Percentiles rank a stretch among this genome's conserved stretches.
Evolutionary conservation across 2,888 invertebrate species (phyloP).

Genomic region (Netelia fuscicornis): DNA sequence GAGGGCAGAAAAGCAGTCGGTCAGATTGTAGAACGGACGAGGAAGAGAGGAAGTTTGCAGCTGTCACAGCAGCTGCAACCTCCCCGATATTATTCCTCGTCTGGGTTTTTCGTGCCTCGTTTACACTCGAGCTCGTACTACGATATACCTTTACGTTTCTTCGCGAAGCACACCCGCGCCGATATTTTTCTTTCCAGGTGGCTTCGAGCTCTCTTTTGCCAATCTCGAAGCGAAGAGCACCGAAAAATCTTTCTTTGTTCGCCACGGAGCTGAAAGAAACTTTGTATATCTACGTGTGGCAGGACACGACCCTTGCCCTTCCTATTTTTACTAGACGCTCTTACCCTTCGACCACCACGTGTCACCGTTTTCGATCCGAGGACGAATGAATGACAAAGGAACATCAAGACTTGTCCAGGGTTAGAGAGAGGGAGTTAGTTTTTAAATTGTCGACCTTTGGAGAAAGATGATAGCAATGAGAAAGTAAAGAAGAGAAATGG

Average conservation of each 20-base stretch:
- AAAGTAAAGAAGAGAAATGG: too few relatives aligned
- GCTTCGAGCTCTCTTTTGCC: constrained; percentile 3
- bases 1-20: constrained; percentile 74
- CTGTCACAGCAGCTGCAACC: constrained; percentile 81
- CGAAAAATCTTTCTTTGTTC: constrained; percentile 59
- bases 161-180: constrained; percentile 34
- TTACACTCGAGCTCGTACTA: constrained; percentile 17
- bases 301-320: not conserved
- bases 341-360: not conserved
- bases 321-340: not conserved
- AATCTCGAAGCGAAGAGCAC: not conserved
- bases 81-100: constrained; percentile 73
- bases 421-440: not conserved
- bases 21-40: constrained; percentile 75
- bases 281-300: not conserved
- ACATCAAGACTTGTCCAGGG: not conserved
- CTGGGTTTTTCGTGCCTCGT: constrained; percentile 44
- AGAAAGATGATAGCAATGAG: too few relatives aligned
- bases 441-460: not conserved
- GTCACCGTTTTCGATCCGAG: not conserved
- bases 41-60: constrained; percentile 76
- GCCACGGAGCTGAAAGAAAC: not conserved
- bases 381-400: not conserved
- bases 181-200: constrained; percentile 55
- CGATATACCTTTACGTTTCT: constrained; percentile 20